Conservation (phyloP, 1,140 invertebrate genomes). For the Drosophila pseudoananassae region DNA sequence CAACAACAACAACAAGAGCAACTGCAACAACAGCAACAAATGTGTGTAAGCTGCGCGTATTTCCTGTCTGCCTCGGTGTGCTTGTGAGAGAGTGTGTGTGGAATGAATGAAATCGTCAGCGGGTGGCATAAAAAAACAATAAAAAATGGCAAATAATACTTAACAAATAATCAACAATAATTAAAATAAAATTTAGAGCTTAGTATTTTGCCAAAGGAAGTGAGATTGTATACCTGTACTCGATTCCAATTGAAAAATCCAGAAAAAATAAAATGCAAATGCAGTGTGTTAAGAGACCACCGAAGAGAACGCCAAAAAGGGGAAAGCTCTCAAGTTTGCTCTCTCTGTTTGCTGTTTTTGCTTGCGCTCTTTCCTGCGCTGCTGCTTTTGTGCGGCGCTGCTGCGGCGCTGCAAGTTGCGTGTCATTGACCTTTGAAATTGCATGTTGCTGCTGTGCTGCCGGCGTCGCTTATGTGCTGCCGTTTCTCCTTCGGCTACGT, state of each 20-base stretch:
- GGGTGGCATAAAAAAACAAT: slow-evolving; percentile 1
- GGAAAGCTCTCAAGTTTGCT: slow-evolving; percentile 18
- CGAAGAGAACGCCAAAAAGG: slow-evolving; percentile 19
- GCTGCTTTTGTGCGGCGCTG: slow-evolving; percentile 20
- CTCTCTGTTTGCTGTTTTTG: slow-evolving; percentile 23
- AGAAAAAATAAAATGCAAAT: slow-evolving; percentile 32
- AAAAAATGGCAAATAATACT: not conserved
- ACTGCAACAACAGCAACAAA: slow-evolving; percentile 24
- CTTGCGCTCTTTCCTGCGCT: slow-evolving; percentile 34
- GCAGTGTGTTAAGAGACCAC: slow-evolving; percentile 8
- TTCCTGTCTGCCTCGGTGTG: slow-evolving; percentile 60
- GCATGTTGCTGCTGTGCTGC: slow-evolving; percentile 61
- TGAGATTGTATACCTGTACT: not conserved
- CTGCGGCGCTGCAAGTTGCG: slow-evolving; percentile 59
- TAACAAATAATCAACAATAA: no score
- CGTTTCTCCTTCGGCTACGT: slow-evolving; percentile 52
- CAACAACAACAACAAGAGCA: slow-evolving; percentile 35
- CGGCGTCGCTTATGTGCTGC: slow-evolving; percentile 50
- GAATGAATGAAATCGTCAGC: slow-evolving; percentile 66
- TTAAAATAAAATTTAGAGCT: not conserved
- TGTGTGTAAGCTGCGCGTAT: slow-evolving; percentile 62
- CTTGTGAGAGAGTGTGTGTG: slow-evolving; percentile 12
- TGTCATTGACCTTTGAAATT: slow-evolving; percentile 84
- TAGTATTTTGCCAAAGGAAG: not conserved
- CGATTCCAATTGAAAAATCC: slow-evolving; percentile 27